phyloP scores from a whole-genome alignment of 1,140 invertebrate species.

The Calliphora vicina region DNA sequence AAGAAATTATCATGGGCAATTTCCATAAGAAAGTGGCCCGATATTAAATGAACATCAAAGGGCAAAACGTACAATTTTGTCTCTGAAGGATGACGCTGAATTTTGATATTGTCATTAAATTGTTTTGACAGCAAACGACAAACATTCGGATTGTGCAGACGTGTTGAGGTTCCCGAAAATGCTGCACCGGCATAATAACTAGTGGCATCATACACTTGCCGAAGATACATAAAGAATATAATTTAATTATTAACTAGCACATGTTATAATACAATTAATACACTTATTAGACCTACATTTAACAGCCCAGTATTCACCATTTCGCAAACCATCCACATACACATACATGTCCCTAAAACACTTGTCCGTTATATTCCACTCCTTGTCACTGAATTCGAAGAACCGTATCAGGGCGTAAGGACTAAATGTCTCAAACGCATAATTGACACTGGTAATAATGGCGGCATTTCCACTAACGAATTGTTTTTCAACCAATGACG shows the following conservation, averaged over 20 bases:
- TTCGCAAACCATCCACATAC: slow-evolving; percentile 41
- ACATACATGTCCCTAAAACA: slow-evolving; percentile 42
- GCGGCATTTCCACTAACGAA: not conserved
- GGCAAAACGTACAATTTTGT: slow-evolving; percentile 36
- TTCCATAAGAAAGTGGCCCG: slow-evolving; percentile 38
- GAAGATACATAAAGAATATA: no score
- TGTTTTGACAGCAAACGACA: slow-evolving; percentile 37
- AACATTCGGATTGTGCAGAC: slow-evolving; percentile 36
- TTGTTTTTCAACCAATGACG: not conserved
- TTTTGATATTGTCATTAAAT: slow-evolving; percentile 22
- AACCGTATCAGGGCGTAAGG: slow-evolving; percentile 41
- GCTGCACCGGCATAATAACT: slow-evolving; percentile 40
- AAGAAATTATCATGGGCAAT: slow-evolving; percentile 32
- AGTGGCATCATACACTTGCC: slow-evolving; percentile 40
- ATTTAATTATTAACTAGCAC: no score
- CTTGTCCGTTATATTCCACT: slow-evolving; percentile 42
- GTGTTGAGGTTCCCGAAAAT: slow-evolving; percentile 30
- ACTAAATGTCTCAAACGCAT: slow-evolving; percentile 41
- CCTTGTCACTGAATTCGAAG: slow-evolving; percentile 44
- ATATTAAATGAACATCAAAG: slow-evolving; percentile 39
- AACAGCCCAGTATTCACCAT: slow-evolving; percentile 38
- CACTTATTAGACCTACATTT: slow-evolving; percentile 36
- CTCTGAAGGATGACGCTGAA: not conserved
- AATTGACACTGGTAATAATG: slow-evolving; percentile 42
- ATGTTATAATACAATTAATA: no score